A percentile compares a stretch with the other conserved stretches of the same genome.
phyloP scores from a whole-genome alignment of 2,888 invertebrate genomes.

The Tetragonula carbonaria region DNA sequence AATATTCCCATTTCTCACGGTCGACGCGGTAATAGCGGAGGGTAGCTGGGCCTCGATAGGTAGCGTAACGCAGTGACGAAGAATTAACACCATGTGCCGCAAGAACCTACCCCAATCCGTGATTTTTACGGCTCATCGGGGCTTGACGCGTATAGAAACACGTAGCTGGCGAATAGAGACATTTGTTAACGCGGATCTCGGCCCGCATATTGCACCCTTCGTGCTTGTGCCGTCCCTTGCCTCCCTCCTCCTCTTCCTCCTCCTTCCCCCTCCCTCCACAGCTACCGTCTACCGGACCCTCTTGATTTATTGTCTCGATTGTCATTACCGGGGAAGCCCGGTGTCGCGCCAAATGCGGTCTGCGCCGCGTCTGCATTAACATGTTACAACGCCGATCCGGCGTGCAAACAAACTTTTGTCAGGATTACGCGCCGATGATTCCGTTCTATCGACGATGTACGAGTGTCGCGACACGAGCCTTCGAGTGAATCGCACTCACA shows the following conservation, averaged over 20 bases:
- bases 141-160: constrained; percentile 58
- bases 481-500: constrained; percentile 38
- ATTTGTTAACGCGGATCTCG: constrained; percentile 79
- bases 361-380: constrained; percentile 68
- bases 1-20: constrained; percentile 67
- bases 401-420: constrained; percentile 76
- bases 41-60: constrained; percentile 34
- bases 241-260: no score
- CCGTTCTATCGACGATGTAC: constrained; percentile 48
- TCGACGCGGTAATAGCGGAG: constrained; percentile 60
- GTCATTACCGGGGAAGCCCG: constrained; percentile 79
- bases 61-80: constrained; percentile 15
- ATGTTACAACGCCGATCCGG: constrained; percentile 64
- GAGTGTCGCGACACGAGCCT: constrained; percentile 24
- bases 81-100: constrained; percentile 65
- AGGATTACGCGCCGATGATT: constrained; percentile 75
- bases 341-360: constrained; percentile 76
- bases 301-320: constrained; percentile 81
- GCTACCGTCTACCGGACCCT: constrained; percentile 70
- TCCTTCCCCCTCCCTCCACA: constrained; percentile 19
- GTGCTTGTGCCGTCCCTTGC: constrained; percentile 9
- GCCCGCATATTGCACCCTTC: constrained; percentile 73
- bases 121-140: constrained; percentile 75
- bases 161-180: constrained; percentile 78
- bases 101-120: constrained; percentile 67